These are phyloP conservation scores for Pseudopleuronectes americanus DNA, from an alignment of 2,797 vertebrate species.

Conservation along the genomic window DNA sequence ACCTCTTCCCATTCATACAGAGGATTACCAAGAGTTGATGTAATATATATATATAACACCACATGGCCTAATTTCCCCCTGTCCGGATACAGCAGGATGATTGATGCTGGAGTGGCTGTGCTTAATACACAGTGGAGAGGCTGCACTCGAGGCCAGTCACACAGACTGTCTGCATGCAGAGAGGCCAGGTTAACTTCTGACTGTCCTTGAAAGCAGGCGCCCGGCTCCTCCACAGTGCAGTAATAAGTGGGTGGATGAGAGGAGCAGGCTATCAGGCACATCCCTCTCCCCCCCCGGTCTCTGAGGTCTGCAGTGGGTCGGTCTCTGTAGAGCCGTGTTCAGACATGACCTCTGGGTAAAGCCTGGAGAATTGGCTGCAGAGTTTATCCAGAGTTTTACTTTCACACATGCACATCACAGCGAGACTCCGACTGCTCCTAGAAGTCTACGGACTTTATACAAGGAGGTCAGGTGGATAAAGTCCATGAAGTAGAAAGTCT, in stretches of 20 bases:
- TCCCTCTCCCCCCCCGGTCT: conserved; percentile 1
- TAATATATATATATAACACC: conserved; percentile 9
- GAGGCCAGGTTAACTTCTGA: conserved; percentile 41
- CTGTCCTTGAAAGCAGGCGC: conserved; percentile 65
- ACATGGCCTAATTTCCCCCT: conserved; percentile 54
- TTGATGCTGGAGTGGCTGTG: conserved; percentile 42
- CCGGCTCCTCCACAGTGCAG: conserved; percentile 3
- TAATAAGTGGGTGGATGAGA: conserved; percentile 27
- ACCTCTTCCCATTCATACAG: conserved; percentile 3
- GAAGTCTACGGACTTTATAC: too few relatives aligned
- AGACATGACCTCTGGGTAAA: too few relatives aligned
- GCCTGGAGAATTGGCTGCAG: too few relatives aligned
- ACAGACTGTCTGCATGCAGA: conserved; percentile 38
- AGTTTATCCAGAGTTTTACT: too few relatives aligned
- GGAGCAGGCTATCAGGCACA: conserved; percentile 17
- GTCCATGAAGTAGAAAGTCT: too few relatives aligned
- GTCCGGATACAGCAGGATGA: conserved; percentile 37
- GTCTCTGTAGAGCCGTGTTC: not conserved
- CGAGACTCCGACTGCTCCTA: too few relatives aligned
- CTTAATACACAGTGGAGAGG: conserved; percentile 42
- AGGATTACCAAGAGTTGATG: conserved; percentile 18
- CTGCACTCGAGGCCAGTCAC: conserved; percentile 50
- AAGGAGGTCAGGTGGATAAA: too few relatives aligned
- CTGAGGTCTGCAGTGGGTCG: conserved; percentile 15
- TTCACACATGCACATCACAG: too few relatives aligned